Evolutionary conservation across 2,797 vertebrate species (phyloP).

Genomic region (Schizothorax lantsangensis): DNA sequence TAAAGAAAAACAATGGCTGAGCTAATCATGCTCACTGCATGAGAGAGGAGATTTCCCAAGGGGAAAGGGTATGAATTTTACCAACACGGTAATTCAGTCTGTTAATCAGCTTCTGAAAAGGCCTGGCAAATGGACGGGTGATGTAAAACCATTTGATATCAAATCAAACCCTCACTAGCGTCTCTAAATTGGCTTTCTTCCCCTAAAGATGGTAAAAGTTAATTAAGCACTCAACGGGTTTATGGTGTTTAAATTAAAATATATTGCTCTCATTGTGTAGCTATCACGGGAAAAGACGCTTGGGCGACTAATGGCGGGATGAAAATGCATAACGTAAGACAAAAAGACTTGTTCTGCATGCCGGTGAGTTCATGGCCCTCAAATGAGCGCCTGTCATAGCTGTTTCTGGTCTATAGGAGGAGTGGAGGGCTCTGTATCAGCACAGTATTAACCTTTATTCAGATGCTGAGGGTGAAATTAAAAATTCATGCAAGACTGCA

Average conservation of each 20-base stretch:
- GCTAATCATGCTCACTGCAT: slow-evolving; percentile 89
- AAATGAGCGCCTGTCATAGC: slow-evolving; percentile 49
- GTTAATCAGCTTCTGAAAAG: slow-evolving; percentile 88
- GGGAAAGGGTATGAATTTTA: slow-evolving; percentile 88
- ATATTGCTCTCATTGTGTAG: slow-evolving; percentile 88
- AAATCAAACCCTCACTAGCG: slow-evolving; percentile 93
- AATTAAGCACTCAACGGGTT: slow-evolving; percentile 94
- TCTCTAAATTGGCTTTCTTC: slow-evolving; percentile 90
- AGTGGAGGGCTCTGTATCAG: slow-evolving; percentile 56
- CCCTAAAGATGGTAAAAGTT: slow-evolving; percentile 92
- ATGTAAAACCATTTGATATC: slow-evolving; percentile 91
- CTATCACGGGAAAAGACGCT: slow-evolving; percentile 79
- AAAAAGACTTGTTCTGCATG: slow-evolving; percentile 68
- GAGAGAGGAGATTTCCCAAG: slow-evolving; percentile 88
- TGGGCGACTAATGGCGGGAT: slow-evolving; percentile 78
- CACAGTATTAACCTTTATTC: slow-evolving; percentile 43
- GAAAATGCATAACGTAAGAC: slow-evolving; percentile 84
- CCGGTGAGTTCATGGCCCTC: slow-evolving; percentile 66
- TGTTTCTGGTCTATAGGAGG: slow-evolving; percentile 72
- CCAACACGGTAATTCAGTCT: slow-evolving; percentile 91
- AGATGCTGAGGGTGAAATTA: slow-evolving; percentile 26
- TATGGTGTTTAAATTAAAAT: slow-evolving; percentile 93
- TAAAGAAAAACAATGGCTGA: slow-evolving; percentile 86
- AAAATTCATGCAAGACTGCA: slow-evolving; percentile 39
- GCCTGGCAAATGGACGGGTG: slow-evolving; percentile 85